These are phyloP conservation scores for Eupristina koningsbergeri DNA, from an alignment of 1,140 invertebrate genomes.

Conservation along the genomic window DNA sequence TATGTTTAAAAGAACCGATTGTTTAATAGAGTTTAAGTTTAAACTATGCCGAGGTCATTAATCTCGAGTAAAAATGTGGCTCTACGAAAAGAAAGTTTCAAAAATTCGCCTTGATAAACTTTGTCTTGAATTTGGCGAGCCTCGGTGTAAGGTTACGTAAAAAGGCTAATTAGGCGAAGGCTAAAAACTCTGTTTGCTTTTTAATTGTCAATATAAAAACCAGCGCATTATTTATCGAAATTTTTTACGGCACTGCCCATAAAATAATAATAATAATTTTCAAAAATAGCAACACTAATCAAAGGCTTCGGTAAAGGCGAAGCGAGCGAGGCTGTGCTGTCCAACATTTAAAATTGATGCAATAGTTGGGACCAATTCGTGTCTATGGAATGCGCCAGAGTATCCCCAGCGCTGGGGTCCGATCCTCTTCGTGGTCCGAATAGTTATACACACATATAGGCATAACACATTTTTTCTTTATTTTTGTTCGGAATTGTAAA, in stretches of 20 bases:
- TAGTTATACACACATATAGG: constrained; percentile 21
- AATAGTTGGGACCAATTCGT: constrained; percentile 25
- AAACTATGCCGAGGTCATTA: too few relatives aligned
- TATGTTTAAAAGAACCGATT: too few relatives aligned
- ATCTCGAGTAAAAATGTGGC: too few relatives aligned
- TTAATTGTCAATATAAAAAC: neutral
- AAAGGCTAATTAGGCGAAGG: neutral
- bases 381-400: constrained; percentile 15
- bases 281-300: too few relatives aligned
- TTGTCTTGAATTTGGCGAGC: too few relatives aligned
- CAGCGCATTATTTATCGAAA: neutral
- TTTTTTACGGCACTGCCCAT: neutral
- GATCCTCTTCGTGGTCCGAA: neutral
- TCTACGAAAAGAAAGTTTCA: too few relatives aligned
- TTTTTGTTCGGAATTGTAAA: constrained; percentile 66
- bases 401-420: constrained; percentile 3
- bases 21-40: too few relatives aligned
- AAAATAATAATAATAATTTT: neutral
- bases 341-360: constrained; percentile 12
- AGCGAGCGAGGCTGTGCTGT: neutral
- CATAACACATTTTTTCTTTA: constrained; percentile 56
- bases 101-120: too few relatives aligned
- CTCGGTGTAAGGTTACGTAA: neutral
- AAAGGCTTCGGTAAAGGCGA: too few relatives aligned
- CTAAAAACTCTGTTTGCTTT: neutral